Conservation (phyloP, 2,888 invertebrate genomes). For the Archips xylosteana region DNA sequence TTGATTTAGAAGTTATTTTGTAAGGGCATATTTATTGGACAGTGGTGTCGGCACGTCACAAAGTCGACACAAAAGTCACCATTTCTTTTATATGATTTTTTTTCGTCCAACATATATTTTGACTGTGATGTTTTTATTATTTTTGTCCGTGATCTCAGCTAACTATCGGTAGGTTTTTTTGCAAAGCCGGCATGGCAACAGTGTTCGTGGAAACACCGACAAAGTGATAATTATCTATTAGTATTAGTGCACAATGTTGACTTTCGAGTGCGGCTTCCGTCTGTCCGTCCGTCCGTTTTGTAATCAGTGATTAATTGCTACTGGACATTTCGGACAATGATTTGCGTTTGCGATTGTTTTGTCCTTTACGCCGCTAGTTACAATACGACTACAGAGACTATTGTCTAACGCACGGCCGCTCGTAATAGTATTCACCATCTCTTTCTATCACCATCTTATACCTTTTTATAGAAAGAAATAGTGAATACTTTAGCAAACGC, state of each 20-base stretch:
- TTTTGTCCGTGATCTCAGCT: slow-evolving; percentile 80
- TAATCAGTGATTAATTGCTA: slow-evolving; percentile 71
- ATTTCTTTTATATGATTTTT: slow-evolving; percentile 76
- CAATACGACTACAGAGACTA: background rate
- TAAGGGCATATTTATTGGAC: slow-evolving; percentile 43
- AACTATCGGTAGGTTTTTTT: slow-evolving; percentile 69
- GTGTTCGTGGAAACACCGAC: slow-evolving; percentile 76
- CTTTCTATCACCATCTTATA: too few relatives aligned
- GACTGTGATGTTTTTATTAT: slow-evolving; percentile 86
- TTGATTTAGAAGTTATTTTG: background rate
- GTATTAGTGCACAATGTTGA: slow-evolving; percentile 66
- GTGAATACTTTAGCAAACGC: too few relatives aligned
- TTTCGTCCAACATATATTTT: slow-evolving; percentile 81
- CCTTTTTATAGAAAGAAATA: too few relatives aligned
- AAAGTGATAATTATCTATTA: slow-evolving; percentile 80
- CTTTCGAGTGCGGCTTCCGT: slow-evolving; percentile 81
- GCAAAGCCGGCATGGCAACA: slow-evolving; percentile 67
- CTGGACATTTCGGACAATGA: slow-evolving; percentile 32
- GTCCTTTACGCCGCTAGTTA: background rate
- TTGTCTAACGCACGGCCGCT: too few relatives aligned
- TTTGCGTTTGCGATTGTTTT: slow-evolving; percentile 18
- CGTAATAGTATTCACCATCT: too few relatives aligned
- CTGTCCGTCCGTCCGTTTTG: slow-evolving; percentile 55
- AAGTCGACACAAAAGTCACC: slow-evolving; percentile 78
- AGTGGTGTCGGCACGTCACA: slow-evolving; percentile 74